Evolutionary conservation across 2,888 invertebrate genomes (phyloP).

Genomic region (Spisula solida): DNA sequence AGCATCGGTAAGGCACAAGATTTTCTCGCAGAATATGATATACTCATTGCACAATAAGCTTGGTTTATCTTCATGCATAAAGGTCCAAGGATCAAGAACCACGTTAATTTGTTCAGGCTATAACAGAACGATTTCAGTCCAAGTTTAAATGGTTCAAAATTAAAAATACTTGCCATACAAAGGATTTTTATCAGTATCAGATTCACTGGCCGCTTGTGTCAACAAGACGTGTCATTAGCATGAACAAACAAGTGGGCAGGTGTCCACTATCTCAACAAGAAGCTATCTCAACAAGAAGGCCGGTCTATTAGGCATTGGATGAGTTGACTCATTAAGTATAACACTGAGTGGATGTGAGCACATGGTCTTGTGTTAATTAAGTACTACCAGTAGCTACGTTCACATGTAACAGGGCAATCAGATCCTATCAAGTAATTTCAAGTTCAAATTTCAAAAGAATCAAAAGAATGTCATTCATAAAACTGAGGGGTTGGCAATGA

Average conservation of each 20-base stretch:
- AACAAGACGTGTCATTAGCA: conserved; percentile 17
- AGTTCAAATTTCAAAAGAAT: conserved; percentile 7
- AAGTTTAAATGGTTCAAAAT: conserved; percentile 1
- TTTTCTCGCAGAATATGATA: too few relatives aligned
- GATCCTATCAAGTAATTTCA: conserved; percentile 3
- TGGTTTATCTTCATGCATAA: too few relatives aligned
- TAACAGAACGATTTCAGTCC: too few relatives aligned
- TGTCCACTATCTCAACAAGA: background rate
- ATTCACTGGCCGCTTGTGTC: conserved; percentile 16
- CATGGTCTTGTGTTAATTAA: background rate
- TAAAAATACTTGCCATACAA: background rate
- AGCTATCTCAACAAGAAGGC: background rate
- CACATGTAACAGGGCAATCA: background rate
- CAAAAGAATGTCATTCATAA: conserved; percentile 21
- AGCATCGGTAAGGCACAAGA: too few relatives aligned
- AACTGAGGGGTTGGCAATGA: background rate
- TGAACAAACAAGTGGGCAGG: conserved; percentile 12
- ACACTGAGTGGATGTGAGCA: background rate
- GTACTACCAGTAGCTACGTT: too few relatives aligned
- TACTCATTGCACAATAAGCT: too few relatives aligned
- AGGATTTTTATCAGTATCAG: conserved; percentile 6
- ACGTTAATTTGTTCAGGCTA: too few relatives aligned
- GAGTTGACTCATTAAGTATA: background rate
- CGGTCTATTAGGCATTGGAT: background rate
- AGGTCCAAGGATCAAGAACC: too few relatives aligned